Percentiles rank a stretch among this genome's conserved stretches.
These are phyloP conservation scores for Catharus bicknelli DNA, from an alignment of 2,113 vertebrate species.

Conservation along the genomic window DNA sequence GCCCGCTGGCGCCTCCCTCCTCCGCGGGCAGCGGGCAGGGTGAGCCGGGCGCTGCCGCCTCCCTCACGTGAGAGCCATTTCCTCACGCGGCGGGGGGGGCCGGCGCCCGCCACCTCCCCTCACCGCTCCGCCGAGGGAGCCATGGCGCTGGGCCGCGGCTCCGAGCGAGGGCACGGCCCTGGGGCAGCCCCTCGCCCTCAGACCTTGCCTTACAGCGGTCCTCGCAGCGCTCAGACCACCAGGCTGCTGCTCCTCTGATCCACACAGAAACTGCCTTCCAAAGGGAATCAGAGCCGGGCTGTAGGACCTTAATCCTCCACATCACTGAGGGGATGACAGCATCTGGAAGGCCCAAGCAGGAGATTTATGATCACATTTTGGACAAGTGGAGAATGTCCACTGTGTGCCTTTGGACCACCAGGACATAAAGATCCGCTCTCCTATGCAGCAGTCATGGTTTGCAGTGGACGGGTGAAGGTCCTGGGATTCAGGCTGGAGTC, in stretches of 20 bases:
- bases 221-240: background rate
- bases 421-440: background rate
- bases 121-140: background rate
- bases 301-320: background rate
- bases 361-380: background rate
- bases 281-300: background rate
- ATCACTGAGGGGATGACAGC: background rate
- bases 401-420: background rate
- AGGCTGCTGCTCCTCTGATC: background rate
- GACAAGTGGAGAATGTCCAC: background rate
- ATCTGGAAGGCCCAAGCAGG: background rate
- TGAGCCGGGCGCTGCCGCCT: background rate
- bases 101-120: background rate
- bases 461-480: background rate
- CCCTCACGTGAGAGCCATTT: conserved; percentile 57
- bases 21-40: background rate
- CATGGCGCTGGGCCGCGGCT: background rate
- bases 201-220: fast-evolving
- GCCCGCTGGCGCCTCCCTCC: conserved; percentile 6
- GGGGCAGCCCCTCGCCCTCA: too few relatives aligned
- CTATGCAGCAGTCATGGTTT: fast-evolving
- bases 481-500: background rate
- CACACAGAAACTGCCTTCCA: background rate
- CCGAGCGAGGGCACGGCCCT: background rate
- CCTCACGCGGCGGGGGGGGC: background rate